Base-by-base conservation (phyloP, 2,888 invertebrate genomes). In the Drosophila mimetica region DNA sequence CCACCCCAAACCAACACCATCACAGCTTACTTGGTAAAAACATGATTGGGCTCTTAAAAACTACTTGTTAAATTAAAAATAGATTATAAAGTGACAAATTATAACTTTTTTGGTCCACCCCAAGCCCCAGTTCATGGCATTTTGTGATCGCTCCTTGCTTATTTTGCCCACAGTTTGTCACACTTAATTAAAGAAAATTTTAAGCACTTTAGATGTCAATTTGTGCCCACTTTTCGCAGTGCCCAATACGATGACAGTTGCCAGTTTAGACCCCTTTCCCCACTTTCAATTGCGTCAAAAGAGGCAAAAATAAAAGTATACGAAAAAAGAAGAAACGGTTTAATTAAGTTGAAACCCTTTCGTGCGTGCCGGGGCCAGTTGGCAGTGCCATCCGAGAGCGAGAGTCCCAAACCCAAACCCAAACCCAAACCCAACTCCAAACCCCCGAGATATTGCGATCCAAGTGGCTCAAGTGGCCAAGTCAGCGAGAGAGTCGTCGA, bases 131-230 rank as follows among this genome's bases (percentile, higher is more conserved):
- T 1, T 30, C 36, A 14, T 25, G 14, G 25, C 14, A 11, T 7
- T 51, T 18, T 42, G 7, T 42, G 13, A 18, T 32, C 14, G 11
- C 47, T 37, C 52, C 2, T 55, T 18, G 42, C 34, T 42, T 70
- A 76, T 70, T 78, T 66, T 79, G 74, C 77, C 84, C 84, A 82
- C 84, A 86, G 81, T 87, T 87, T 87, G 85, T 86, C 85, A 85
- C 85, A 85, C 85, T 85, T 85, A 85, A 85, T 85, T 85, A 85
- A 85, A 85, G 85, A 85, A 87, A 87, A 87, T 85, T 87, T 87
- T 71, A 85, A 84, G 86, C 85, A 85, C 85, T 85, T 85, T 85
- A 87, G 83, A 87, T 87, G 85, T 85, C 85, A 85, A 85, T 85
- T 85, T 85, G 87, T 82, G 85, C 53, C 78, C 83, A 85, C 79